phyloP scores from a whole-genome alignment of 2,797 vertebrate genomes.

The Gambusia yucatana region DNA sequence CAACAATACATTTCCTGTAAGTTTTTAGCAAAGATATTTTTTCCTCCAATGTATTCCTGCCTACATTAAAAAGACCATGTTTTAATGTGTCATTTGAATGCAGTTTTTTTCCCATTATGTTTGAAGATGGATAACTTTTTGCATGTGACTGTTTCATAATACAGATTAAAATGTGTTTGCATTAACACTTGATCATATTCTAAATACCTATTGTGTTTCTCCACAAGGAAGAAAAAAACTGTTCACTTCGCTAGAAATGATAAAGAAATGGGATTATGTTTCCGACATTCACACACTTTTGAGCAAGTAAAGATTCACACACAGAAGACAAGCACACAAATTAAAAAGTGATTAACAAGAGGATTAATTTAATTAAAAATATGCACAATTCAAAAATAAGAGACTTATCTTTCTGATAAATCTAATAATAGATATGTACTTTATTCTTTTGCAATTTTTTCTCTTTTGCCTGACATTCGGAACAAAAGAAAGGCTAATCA shows the following conservation, averaged over 20 bases:
- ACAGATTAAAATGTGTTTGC: background rate
- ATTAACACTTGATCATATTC: background rate
- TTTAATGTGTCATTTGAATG: background rate
- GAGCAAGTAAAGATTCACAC: background rate
- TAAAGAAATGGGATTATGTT: background rate
- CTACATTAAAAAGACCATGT: background rate
- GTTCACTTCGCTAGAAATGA: background rate
- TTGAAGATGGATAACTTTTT: background rate
- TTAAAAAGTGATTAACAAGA: slow-evolving; percentile 19
- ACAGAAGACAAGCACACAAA: background rate
- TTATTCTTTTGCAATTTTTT: background rate
- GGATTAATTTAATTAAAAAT: slow-evolving; percentile 15
- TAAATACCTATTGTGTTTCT: background rate
- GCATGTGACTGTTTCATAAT: background rate
- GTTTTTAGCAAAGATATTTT: background rate
- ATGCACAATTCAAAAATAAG: slow-evolving; percentile 11
- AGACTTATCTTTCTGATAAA: slow-evolving; percentile 24
- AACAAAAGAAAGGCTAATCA: slow-evolving; percentile 14
- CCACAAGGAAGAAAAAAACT: background rate
- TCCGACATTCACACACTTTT: background rate
- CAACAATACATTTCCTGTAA: background rate
- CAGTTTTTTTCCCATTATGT: background rate
- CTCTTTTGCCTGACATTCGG: background rate
- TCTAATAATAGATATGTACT: slow-evolving; percentile 46
- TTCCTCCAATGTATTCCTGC: background rate